These are phyloP conservation scores for Acrocephalus arundinaceus DNA, from an alignment of 2,113 vertebrate genomes.

Conservation along the genomic window DNA sequence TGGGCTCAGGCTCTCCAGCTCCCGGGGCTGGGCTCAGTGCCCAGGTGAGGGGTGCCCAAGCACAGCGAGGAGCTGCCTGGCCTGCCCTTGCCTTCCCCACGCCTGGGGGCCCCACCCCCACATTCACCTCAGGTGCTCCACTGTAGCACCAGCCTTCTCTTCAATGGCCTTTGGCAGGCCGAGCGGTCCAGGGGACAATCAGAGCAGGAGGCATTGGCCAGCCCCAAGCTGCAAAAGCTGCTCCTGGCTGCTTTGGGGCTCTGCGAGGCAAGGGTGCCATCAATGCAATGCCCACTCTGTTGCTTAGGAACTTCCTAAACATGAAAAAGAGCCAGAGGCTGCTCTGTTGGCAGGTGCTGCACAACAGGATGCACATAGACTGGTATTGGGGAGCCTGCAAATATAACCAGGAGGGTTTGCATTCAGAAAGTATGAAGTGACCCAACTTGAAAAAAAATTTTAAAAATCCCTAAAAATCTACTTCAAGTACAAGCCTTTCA, in stretches of 20 bases:
- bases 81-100: neutral
- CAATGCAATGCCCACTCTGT: rapidly evolving
- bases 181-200: neutral
- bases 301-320: neutral
- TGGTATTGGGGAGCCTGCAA: neutral
- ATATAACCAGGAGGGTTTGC: neutral
- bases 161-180: neutral
- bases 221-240: neutral
- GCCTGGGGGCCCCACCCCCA: rapidly evolving
- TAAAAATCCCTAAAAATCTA: neutral
- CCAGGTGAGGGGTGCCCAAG: rapidly evolving
- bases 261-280: neutral
- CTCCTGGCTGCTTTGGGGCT: neutral
- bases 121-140: neutral
- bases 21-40: rapidly evolving
- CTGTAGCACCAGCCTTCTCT: neutral
- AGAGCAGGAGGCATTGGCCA: rapidly evolving
- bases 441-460: neutral
- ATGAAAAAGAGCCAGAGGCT: neutral
- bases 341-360: neutral
- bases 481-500: slow-evolving; percentile 30
- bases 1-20: neutral
- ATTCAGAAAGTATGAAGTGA: neutral
- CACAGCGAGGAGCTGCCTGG: neutral
- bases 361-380: neutral